A percentile compares a stretch with the other conserved stretches of the same genome.
phyloP scores from a whole-genome alignment of 1,140 invertebrate genomes.

The Zaprionus taronus region DNA sequence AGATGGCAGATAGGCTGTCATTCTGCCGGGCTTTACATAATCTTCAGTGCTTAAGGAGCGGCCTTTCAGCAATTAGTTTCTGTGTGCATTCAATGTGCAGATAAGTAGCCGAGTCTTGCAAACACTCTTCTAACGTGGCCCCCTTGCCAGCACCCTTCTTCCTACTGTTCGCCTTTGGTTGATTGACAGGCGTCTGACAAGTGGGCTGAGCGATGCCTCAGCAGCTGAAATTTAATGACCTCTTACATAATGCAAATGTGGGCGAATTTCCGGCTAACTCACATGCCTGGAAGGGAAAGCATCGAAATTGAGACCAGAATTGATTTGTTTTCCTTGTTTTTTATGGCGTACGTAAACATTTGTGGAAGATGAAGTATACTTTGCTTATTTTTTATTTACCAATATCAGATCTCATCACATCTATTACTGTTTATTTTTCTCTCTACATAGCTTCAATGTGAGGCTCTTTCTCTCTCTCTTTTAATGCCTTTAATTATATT shows the following conservation, averaged over 20 bases:
- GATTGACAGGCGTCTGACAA: conserved; percentile 70
- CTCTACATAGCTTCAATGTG: no score
- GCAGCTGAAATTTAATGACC: conserved; percentile 56
- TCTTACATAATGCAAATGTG: conserved; percentile 28
- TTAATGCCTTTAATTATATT: not conserved
- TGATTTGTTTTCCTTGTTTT: conserved; percentile 9
- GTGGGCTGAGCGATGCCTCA: conserved; percentile 24
- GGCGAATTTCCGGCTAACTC: conserved; percentile 3
- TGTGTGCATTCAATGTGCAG: conserved; percentile 58
- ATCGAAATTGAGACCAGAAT: conserved; percentile 5
- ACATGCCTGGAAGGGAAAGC: not conserved
- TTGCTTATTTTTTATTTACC: not conserved
- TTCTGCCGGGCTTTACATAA: conserved; percentile 68
- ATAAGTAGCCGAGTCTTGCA: conserved; percentile 64
- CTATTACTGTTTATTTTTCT: no score
- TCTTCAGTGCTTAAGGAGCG: conserved; percentile 62
- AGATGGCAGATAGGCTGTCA: conserved; percentile 32
- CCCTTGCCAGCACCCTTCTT: not conserved
- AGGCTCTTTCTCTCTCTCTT: no score
- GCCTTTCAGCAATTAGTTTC: conserved; percentile 77
- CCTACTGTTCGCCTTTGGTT: conserved; percentile 50
- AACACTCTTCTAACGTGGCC: conserved; percentile 40
- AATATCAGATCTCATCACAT: no score
- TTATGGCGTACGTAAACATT: not conserved
- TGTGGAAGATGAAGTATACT: not conserved